Evolutionary conservation across 2,113 vertebrate genomes (phyloP), one percentile per base, ranked within the genome.

Genomic region (Tenebrosternarchus preto): DNA sequence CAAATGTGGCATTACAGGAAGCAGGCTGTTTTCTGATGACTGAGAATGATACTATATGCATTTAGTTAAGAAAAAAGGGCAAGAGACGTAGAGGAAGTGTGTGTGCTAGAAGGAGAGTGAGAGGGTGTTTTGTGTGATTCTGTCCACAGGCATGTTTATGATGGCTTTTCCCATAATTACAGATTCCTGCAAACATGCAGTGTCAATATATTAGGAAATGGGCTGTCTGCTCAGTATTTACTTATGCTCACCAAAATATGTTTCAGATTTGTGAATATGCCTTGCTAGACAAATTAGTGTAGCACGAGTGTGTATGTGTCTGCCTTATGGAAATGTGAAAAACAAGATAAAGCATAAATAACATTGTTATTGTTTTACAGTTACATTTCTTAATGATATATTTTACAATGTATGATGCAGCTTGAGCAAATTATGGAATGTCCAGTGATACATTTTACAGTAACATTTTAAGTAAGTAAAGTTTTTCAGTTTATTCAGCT

Each of bases 141-240:
- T 83, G 76, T 81, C 70, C 27, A 53, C 76, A 76, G n/a, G 57
- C 29, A 20, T 78, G 78, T 84, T 76, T 78, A 71, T 75, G 71
- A 84, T 66, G 75, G 50, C 64, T 33, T 70, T 55, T 81, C 71
- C 71, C 64, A 71, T 73, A 81, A 74, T 74, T 82, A 46, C 24
- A 70, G 20, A 71, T 46, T 70, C 19, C 76, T 43, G 72, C 68
- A 81, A 84, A 81, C 75, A 71, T 57, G n/a, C 25, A 57, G 20
- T 63, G 79, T 69, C 70, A 67, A 68, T 78, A 75, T 78, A 70
- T 80, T 22, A 75, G 75, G 75, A 82, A 76, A 77, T 82, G 73
- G 80, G 24, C 69, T 29, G 63, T 77, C 74, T 73, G 29, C 50
- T 77, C 53, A n/a, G 56, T 83, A 46, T 79, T 83, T 83, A 76